Evolutionary conservation across 2,797 vertebrate genomes (phyloP), one percentile per base, ranked within the genome.

Genomic region (Coracias cyanogaster): DNA sequence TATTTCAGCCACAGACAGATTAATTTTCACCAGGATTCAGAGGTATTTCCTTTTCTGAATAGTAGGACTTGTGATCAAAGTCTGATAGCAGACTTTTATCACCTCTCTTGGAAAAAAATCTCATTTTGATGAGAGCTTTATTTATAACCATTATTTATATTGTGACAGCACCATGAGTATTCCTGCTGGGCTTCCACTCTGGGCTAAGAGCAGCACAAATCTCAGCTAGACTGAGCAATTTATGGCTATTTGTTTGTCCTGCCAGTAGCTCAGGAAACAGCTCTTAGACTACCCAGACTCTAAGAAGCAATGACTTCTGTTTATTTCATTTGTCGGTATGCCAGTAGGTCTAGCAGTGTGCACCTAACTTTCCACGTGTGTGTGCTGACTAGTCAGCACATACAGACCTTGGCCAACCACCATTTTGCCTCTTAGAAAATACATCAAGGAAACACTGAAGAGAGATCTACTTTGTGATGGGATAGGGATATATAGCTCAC

Each of bases 41-140:
- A 96, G 85, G 24, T 87, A 79, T 86, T 95, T 96, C 66, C 55
- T 95, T 97, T 92, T 73, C 73, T 95, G 76, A 96, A 61, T 79
- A 86, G 46, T 66, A 73, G 89, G 41, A 90, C 55, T 90, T 91
- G 35, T 74, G 66, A 77, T 90, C 82, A 52, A 48, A 94, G 33
- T 92, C 81, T 91, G 87, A 92, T 90, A 95, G 89, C 41, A 95
- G 80, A 78, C 41, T 95, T 95, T 48, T 70, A 71, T 73, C 71
- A 71, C 74, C 48, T 86, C 94, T 91, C 74, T 96, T 93, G 57
- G n/a, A 81, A 91, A 62, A 58, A 97, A 91, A 48, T 69, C 18
- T 90, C 33, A 77, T 96, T 76, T 76, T 90, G 35, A 76, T 94
- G 7, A 82, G 74, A 96, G 46, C 90, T 91, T 86, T 90, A 82